phyloP scores from a whole-genome alignment of 2,888 invertebrate species.

The Spilosoma lubricipeda region DNA sequence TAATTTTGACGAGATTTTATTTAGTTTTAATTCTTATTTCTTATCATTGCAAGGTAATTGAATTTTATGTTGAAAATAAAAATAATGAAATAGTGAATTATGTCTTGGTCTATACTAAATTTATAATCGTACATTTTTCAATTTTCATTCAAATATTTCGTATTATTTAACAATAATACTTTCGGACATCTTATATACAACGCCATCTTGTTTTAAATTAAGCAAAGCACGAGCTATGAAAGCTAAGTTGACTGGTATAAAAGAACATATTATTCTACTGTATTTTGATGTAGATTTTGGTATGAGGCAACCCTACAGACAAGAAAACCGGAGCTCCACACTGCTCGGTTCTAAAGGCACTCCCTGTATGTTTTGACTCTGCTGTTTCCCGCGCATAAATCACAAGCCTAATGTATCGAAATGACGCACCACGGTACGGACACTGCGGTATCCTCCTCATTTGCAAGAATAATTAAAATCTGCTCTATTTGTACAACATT shows the following conservation, averaged over 20 bases:
- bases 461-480: slow-evolving; percentile 34
- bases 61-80: too few relatives aligned
- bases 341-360: slow-evolving; percentile 41
- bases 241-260: too few relatives aligned
- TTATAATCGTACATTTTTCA: too few relatives aligned
- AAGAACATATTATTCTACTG: too few relatives aligned
- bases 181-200: too few relatives aligned
- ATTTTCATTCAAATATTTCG: too few relatives aligned
- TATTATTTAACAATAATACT: too few relatives aligned
- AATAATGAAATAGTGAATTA: too few relatives aligned
- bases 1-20: neutral
- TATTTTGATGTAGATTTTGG: slow-evolving; percentile 11
- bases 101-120: too few relatives aligned
- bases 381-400: slow-evolving; percentile 81
- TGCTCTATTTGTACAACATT: slow-evolving; percentile 26
- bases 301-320: slow-evolving; percentile 61
- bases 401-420: slow-evolving; percentile 85
- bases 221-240: too few relatives aligned
- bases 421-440: slow-evolving; percentile 71
- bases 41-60: too few relatives aligned
- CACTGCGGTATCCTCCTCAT: slow-evolving; percentile 64
- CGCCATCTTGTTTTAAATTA: too few relatives aligned
- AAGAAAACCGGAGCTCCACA: slow-evolving; percentile 52
- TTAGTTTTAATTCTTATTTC: neutral
- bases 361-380: slow-evolving; percentile 81